These are phyloP conservation scores for Muscicapa striata DNA, from an alignment of 2,797 vertebrate species.

Conservation along the genomic window DNA sequence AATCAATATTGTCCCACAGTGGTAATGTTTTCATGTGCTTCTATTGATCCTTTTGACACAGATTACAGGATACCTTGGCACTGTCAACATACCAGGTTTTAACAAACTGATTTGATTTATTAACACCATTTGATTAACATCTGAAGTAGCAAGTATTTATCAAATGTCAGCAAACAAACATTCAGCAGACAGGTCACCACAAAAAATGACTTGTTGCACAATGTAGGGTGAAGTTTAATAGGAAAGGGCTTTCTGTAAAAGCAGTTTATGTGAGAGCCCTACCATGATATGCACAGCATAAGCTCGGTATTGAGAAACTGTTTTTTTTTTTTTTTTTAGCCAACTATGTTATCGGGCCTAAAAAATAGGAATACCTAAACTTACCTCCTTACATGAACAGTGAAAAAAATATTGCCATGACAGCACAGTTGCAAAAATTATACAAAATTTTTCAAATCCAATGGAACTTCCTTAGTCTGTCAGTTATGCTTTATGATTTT, in stretches of 20 bases:
- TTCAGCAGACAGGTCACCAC: not conserved
- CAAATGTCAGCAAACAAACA: constrained; percentile 48
- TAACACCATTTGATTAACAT: constrained; percentile 46
- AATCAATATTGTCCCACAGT: constrained; percentile 62
- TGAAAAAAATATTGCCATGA: not conserved
- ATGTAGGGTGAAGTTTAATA: not conserved
- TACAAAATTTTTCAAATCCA: not conserved
- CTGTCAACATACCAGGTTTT: constrained; percentile 39
- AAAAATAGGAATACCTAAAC: not conserved
- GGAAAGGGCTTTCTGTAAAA: not conserved
- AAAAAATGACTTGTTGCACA: constrained; percentile 23
- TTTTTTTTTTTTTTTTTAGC: not conserved
- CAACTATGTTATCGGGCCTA: not conserved
- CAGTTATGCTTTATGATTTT: not conserved
- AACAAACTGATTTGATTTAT: constrained; percentile 61
- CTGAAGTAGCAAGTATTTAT: constrained; percentile 54
- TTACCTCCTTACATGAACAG: not conserved
- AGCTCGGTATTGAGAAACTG: not conserved
- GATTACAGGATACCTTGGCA: constrained; percentile 49
- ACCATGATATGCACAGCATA: not conserved
- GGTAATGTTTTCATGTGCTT: constrained; percentile 45
- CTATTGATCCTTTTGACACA: constrained; percentile 60
- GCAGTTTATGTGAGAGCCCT: not conserved
- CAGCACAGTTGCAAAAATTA: not conserved
- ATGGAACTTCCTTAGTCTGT: not conserved